These are phyloP conservation scores for Scaptomyza montana DNA, from an alignment of 1,140 invertebrate genomes.

Conservation along the genomic window DNA sequence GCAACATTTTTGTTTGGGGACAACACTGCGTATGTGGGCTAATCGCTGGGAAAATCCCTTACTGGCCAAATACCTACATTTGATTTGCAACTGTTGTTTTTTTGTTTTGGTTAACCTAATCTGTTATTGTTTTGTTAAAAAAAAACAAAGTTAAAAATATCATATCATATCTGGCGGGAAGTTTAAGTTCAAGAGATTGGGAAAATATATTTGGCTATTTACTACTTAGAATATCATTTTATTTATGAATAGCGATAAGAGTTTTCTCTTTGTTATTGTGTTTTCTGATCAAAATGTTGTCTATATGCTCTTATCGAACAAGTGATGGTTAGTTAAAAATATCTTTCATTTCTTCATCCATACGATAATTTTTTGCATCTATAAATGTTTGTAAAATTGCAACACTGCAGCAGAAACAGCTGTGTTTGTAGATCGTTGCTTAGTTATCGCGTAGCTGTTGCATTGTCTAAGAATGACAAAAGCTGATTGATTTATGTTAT, in stretches of 20 bases:
- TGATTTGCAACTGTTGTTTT: background rate
- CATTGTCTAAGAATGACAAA: too few relatives aligned
- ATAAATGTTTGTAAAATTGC: too few relatives aligned
- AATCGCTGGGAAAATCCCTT: constrained; percentile 50
- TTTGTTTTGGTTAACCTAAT: constrained; percentile 6
- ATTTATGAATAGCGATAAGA: constrained; percentile 16
- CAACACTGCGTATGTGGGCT: constrained; percentile 37
- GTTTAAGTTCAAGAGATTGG: constrained; percentile 31
- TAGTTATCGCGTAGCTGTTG: too few relatives aligned
- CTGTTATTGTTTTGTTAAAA: constrained; percentile 21
- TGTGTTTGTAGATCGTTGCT: too few relatives aligned
- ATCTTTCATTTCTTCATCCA: too few relatives aligned
- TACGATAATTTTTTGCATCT: too few relatives aligned
- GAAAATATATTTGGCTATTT: constrained; percentile 1
- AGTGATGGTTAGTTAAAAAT: too few relatives aligned
- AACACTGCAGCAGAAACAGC: too few relatives aligned
- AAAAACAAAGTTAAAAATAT: background rate
- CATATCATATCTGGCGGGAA: constrained; percentile 24
- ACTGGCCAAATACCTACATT: constrained; percentile 42
- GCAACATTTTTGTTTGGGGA: constrained; percentile 34
- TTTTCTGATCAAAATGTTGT: too few relatives aligned
- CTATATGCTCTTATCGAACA: too few relatives aligned
- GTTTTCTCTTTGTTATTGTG: background rate
- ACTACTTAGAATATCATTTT: constrained; percentile 4
- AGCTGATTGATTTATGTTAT: too few relatives aligned